These are phyloP conservation scores for Sepioteuthis lessoniana DNA, from an alignment of 2,888 invertebrate species.

Conservation along the genomic window DNA sequence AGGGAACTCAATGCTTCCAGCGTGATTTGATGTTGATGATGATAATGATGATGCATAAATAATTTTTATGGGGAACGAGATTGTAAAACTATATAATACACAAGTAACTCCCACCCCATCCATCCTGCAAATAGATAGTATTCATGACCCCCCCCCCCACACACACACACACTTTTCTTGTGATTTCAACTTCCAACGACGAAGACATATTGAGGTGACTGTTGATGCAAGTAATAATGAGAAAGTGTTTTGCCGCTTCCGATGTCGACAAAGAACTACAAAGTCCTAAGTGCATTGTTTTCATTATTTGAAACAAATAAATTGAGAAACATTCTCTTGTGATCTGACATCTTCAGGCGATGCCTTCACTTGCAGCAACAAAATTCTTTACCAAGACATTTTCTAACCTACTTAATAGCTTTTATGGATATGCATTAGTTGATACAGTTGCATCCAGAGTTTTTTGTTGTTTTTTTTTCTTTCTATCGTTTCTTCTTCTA, in stretches of 20 bases:
- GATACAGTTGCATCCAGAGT: background rate
- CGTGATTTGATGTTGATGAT: too few relatives aligned
- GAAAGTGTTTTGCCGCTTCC: background rate
- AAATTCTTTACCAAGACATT: background rate
- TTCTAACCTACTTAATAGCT: background rate
- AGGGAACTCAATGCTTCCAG: too few relatives aligned
- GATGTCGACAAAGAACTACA: background rate
- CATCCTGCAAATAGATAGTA: too few relatives aligned
- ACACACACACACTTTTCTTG: too few relatives aligned
- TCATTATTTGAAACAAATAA: background rate
- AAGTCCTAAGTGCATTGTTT: constrained; percentile 10
- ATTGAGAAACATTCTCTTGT: background rate
- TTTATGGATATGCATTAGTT: constrained; percentile 21
- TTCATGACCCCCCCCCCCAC: too few relatives aligned
- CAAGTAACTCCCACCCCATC: too few relatives aligned
- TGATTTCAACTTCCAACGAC: too few relatives aligned
- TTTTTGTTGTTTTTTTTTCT: background rate
- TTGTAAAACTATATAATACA: too few relatives aligned
- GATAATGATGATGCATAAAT: too few relatives aligned
- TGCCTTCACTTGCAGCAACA: background rate
- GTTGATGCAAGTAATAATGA: too few relatives aligned
- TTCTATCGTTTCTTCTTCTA: background rate
- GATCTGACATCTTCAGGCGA: constrained; percentile 20
- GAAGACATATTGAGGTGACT: too few relatives aligned
- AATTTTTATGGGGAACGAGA: too few relatives aligned